phyloP scores from a whole-genome alignment of 2,113 vertebrate species.

The Hippocampus barbouri region DNA sequence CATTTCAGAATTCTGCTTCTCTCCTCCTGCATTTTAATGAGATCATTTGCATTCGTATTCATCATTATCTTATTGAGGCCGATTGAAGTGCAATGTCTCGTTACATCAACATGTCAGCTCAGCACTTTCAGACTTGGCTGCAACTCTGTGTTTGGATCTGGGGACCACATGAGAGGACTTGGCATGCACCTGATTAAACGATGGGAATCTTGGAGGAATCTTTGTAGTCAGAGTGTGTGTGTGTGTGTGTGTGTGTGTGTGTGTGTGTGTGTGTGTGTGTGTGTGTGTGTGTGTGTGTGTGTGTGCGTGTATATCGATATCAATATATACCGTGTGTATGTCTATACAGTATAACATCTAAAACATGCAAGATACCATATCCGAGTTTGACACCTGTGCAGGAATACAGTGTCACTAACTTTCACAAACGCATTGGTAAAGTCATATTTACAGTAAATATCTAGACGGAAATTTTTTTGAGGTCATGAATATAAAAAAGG shows the following conservation, averaged over 20 bases:
- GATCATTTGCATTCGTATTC: constrained; percentile 41
- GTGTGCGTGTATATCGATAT: background rate
- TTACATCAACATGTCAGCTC: constrained; percentile 38
- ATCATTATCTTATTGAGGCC: constrained; percentile 42
- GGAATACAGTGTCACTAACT: too few species aligned
- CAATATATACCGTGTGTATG: too few species aligned
- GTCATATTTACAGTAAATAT: too few species aligned
- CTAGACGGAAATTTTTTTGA: too few species aligned
- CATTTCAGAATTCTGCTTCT: background rate
- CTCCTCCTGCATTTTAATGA: constrained; percentile 37
- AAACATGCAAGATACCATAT: too few species aligned
- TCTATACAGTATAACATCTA: too few species aligned
- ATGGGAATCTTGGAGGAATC: constrained; percentile 3
- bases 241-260: background rate
- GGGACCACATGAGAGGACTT: constrained; percentile 39
- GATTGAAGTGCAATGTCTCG: constrained; percentile 44
- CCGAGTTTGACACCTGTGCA: too few species aligned
- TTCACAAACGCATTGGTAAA: too few species aligned
- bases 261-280: background rate
- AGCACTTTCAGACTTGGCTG: constrained; percentile 47
- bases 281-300: background rate
- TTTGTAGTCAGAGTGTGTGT: background rate
- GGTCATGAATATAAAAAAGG: too few species aligned
- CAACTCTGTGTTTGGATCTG: constrained; percentile 23
- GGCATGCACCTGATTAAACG: constrained; percentile 4